Conservation (phyloP, 2,797 vertebrate species). For the Graptemys geographica region DNA sequence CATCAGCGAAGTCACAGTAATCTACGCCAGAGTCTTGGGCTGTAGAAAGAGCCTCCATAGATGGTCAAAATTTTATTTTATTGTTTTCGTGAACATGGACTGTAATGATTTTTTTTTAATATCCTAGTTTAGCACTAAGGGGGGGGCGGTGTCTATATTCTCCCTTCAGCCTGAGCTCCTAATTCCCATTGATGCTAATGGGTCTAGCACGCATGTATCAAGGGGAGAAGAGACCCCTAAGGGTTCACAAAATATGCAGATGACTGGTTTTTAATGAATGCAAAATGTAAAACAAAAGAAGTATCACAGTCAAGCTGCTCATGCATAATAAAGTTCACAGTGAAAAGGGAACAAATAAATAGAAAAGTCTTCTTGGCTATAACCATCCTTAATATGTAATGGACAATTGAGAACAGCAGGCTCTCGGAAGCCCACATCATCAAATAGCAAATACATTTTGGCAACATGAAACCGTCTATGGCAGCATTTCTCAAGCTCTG, state of each 20-base stretch:
- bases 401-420: conserved; percentile 86
- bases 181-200: conserved; percentile 82
- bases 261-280: conserved; percentile 88
- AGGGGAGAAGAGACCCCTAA: conserved; percentile 80
- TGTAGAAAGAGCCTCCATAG: not conserved
- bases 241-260: conserved; percentile 86
- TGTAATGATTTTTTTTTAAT: conserved; percentile 50
- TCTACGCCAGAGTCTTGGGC: not conserved
- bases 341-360: conserved; percentile 81
- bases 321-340: conserved; percentile 83
- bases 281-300: conserved; percentile 87
- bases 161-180: conserved; percentile 75
- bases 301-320: conserved; percentile 80
- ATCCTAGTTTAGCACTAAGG: conserved; percentile 67
- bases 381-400: conserved; percentile 81
- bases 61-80: conserved; percentile 3
- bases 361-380: conserved; percentile 77
- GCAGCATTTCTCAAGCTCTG: conserved; percentile 36
- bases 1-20: not conserved
- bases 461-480: conserved; percentile 65
- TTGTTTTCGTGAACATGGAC: conserved; percentile 41
- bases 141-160: conserved; percentile 47
- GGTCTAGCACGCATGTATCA: conserved; percentile 78
- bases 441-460: conserved; percentile 82
- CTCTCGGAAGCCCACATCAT: conserved; percentile 64